A percentile compares a stretch with the other conserved stretches of the same genome.
These are phyloP conservation scores for Bombyx mandarina DNA, from an alignment of 1,140 invertebrate genomes.

Conservation along the genomic window DNA sequence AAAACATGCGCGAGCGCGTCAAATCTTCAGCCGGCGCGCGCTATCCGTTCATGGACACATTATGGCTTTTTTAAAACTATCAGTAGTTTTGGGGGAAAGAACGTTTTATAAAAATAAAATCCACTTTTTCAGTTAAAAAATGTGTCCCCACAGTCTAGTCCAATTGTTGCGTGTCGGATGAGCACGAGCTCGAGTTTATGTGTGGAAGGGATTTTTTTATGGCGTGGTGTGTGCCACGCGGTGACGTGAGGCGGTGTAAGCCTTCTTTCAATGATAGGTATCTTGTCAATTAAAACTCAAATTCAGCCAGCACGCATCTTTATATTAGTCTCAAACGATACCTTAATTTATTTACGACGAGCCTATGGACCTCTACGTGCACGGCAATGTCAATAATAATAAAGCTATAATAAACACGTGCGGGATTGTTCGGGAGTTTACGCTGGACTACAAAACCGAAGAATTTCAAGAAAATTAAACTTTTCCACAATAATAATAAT, in stretches of 20 bases:
- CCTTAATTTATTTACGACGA: too few species aligned
- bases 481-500: too few species aligned
- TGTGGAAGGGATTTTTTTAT: conserved; percentile 62
- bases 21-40: conserved; percentile 67
- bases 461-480: too few species aligned
- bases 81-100: conserved; percentile 50
- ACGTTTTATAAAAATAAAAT: conserved; percentile 67
- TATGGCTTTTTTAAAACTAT: conserved; percentile 62
- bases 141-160: conserved; percentile 56
- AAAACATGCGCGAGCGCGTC: conserved; percentile 67
- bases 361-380: too few species aligned
- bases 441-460: too few species aligned
- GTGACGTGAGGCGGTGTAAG: conserved; percentile 13
- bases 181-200: conserved; percentile 64
- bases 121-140: conserved; percentile 56
- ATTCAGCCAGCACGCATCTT: too few species aligned
- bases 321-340: too few species aligned
- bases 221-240: conserved; percentile 46
- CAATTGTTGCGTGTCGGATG: conserved; percentile 69
- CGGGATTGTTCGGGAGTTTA: too few species aligned
- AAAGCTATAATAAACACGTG: too few species aligned
- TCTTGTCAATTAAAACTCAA: conserved; percentile 2
- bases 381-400: too few species aligned
- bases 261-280: conserved; percentile 14
- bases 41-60: conserved; percentile 44